These are phyloP conservation scores for Pseudopleuronectes americanus DNA, from an alignment of 2,797 vertebrate genomes.

Conservation along the genomic window DNA sequence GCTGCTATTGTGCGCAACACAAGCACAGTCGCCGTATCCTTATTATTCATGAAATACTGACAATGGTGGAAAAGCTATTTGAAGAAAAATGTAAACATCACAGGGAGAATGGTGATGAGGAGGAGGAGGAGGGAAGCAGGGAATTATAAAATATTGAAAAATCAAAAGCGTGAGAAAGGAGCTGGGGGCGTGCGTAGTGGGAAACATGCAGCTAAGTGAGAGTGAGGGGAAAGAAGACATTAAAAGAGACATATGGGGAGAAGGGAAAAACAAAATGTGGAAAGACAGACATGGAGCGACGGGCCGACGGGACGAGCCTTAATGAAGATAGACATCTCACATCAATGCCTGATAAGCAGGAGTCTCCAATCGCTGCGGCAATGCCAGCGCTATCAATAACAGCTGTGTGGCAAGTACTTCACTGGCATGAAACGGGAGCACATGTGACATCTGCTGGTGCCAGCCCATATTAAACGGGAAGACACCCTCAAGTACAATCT, in stretches of 20 bases:
- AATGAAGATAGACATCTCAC: slow-evolving; percentile 81
- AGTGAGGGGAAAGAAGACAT: slow-evolving; percentile 64
- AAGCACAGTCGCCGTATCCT: slow-evolving; percentile 39
- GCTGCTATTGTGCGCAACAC: slow-evolving; percentile 40
- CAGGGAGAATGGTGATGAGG: slow-evolving; percentile 66
- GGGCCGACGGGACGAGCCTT: slow-evolving; percentile 54
- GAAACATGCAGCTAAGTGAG: slow-evolving; percentile 71
- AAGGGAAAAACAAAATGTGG: slow-evolving; percentile 42
- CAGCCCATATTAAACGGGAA: slow-evolving; percentile 58
- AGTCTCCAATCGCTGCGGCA: slow-evolving; percentile 58
- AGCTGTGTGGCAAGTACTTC: slow-evolving; percentile 61
- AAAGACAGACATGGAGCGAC: slow-evolving; percentile 37
- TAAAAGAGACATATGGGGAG: slow-evolving; percentile 61
- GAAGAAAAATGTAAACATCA: slow-evolving; percentile 74
- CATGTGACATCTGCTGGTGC: slow-evolving; percentile 58
- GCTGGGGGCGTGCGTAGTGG: slow-evolving; percentile 54
- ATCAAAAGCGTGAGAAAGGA: slow-evolving; percentile 67
- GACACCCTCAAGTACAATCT: slow-evolving; percentile 49
- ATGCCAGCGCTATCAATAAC: slow-evolving; percentile 65
- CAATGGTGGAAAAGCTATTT: slow-evolving; percentile 58
- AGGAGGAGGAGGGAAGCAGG: slow-evolving; percentile 41
- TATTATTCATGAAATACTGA: slow-evolving; percentile 69
- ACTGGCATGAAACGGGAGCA: slow-evolving; percentile 53
- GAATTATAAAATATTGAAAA: slow-evolving; percentile 80
- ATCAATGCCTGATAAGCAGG: slow-evolving; percentile 66